These are phyloP conservation scores for Brachionus rotundiformis DNA, from an alignment of 1,140 invertebrate species.

Conservation along the genomic window DNA sequence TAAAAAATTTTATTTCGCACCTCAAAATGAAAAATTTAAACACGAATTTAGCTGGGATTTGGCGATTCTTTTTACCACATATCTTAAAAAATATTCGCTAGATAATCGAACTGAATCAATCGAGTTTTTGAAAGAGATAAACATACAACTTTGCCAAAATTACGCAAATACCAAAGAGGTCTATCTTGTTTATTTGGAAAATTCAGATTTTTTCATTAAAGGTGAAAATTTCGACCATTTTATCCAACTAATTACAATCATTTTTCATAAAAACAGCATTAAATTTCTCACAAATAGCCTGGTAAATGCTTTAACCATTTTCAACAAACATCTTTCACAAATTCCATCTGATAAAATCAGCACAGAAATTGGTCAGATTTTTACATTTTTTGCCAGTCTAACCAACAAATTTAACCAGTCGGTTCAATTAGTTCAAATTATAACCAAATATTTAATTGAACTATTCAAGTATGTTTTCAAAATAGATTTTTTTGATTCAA, in stretches of 20 bases:
- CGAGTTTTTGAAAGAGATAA: background rate
- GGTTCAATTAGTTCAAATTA: background rate
- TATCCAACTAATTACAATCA: background rate
- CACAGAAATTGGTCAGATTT: background rate
- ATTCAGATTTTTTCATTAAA: background rate
- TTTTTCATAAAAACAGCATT: background rate
- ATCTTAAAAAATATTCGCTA: background rate
- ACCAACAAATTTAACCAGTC: background rate
- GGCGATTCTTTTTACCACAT: background rate
- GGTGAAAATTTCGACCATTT: background rate
- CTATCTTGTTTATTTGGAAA: constrained; percentile 36
- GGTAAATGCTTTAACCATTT: background rate
- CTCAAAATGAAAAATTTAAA: constrained; percentile 8
- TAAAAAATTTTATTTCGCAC: background rate
- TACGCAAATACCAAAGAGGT: constrained; percentile 35
- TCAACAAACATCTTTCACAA: background rate
- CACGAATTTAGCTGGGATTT: constrained; percentile 35
- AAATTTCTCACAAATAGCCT: constrained; percentile 18
- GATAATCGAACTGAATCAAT: background rate
- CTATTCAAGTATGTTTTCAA: background rate
- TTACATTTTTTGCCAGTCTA: background rate
- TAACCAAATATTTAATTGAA: constrained; percentile 20
- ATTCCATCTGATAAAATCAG: background rate
- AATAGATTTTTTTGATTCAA: background rate
- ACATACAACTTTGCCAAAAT: background rate